Evolutionary conservation across 2,797 vertebrate genomes (phyloP).

Genomic region (Sebastiscus albofasciatus): DNA sequence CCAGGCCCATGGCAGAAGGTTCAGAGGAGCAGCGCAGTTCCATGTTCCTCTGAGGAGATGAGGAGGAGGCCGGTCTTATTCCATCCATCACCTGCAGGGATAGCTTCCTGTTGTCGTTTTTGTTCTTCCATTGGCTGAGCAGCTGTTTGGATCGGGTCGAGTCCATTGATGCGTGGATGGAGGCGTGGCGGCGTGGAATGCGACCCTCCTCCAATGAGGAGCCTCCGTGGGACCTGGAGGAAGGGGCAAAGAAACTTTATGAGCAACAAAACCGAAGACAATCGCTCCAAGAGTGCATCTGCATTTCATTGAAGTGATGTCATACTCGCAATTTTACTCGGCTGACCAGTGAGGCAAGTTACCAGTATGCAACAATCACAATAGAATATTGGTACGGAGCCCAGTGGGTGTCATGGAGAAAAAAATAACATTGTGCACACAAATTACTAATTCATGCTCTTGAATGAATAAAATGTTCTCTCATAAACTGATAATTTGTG

Average conservation of each 20-base stretch:
- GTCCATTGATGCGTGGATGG: conserved; percentile 94
- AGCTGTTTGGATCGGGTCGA: conserved; percentile 94
- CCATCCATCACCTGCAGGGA: conserved; percentile 93
- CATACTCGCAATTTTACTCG: too few species aligned
- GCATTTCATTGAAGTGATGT: neutral
- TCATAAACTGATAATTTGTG: neutral
- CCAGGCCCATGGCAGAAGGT: conserved; percentile 89
- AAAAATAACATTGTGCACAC: neutral
- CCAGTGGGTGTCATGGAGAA: neutral
- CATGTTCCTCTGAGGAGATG: conserved; percentile 90
- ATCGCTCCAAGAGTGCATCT: neutral
- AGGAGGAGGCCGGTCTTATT: conserved; percentile 79
- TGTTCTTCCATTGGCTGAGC: conserved; percentile 95
- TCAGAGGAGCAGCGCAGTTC: conserved; percentile 93
- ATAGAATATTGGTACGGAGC: neutral
- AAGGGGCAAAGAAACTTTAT: neutral
- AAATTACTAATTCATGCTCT: neutral
- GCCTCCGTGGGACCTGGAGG: conserved; percentile 73
- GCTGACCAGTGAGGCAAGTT: neutral
- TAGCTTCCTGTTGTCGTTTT: conserved; percentile 92
- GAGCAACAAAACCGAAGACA: neutral
- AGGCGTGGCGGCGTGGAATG: conserved; percentile 88
- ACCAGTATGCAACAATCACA: neutral
- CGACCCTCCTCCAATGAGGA: conserved; percentile 88
- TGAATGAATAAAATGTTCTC: neutral